Percentiles rank a stretch among this genome's conserved stretches.
Conservation (phyloP, 2,888 invertebrate genomes). For the Cheilosia pagana region DNA sequence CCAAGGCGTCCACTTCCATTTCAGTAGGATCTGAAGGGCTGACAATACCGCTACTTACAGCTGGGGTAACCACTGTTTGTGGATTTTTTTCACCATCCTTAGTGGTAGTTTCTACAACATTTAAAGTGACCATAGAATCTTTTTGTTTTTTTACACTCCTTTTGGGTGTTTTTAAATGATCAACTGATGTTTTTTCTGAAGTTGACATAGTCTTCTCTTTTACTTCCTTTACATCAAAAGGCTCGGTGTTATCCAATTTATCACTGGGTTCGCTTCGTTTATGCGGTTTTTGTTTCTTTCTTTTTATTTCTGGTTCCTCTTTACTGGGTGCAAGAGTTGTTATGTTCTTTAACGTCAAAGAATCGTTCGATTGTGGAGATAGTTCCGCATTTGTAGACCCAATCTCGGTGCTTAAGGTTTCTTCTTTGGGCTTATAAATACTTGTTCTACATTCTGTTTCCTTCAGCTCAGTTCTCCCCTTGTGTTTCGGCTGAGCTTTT, state of each 20-base stretch:
- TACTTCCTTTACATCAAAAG: conserved; percentile 45
- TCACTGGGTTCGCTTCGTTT: conserved; percentile 13
- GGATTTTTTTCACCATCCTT: not conserved
- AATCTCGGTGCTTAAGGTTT: conserved; percentile 15
- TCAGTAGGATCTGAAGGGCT: too few species aligned
- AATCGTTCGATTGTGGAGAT: not conserved
- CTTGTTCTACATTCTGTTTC: conserved; percentile 8
- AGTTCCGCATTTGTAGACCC: conserved; percentile 9
- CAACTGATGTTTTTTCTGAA: not conserved
- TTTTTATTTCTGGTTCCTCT: conserved; percentile 82
- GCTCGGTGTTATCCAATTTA: conserved; percentile 26
- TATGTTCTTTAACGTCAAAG: conserved; percentile 14
- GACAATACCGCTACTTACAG: too few species aligned
- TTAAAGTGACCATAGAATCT: not conserved
- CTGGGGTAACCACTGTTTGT: not conserved
- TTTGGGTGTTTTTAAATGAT: conserved; percentile 10
- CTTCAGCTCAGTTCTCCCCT: conserved; percentile 58
- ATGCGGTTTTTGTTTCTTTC: conserved; percentile 76
- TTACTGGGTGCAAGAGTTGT: conserved; percentile 46
- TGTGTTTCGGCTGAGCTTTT: conserved; percentile 50
- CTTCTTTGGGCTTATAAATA: conserved; percentile 22
- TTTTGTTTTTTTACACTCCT: conserved; percentile 15
- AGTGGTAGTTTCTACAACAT: not conserved
- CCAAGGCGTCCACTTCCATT: not conserved
- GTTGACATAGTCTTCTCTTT: conserved; percentile 14